Base-by-base conservation (phyloP, 2,888 invertebrate genomes). In the Cepaea hortensis region DNA sequence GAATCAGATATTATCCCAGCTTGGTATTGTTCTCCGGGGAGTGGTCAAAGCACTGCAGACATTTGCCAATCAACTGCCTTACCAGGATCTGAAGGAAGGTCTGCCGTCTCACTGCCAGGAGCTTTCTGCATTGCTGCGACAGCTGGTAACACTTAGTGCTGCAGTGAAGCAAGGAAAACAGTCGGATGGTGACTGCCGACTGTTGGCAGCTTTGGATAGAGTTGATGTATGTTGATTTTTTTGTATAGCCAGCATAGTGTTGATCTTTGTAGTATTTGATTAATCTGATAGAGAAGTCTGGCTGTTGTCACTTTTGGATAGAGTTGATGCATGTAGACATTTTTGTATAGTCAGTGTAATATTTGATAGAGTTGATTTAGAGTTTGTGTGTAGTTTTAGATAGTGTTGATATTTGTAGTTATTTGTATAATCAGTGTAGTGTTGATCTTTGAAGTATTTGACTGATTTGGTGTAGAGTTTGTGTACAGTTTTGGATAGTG, bases 21-120 rank as follows among this genome's bases (percentile, higher is more conserved):
- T 93, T 81, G 91, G 91, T 6, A 92, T 92, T 13, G 91, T 92
- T 23, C 92, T 93, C 85, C 88, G 93, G 23, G 93, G 92, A 7
- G 92, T 92, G 7, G 91, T 92, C n/a, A 87, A 92, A 80, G 91
- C 92, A 0, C 90, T 94, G n/a, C 93, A 93, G 89, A 89, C 91
- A n/a, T 93, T 93, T 84, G 91, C 92, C 1, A 91, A 90, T 68
- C 91, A 92, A 81, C 90, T 94, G 9, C 92, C 93, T 4, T 89
- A 90, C 81, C 91, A 92, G 68, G 91, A 91, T 79, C 87, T 92
- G n/a, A 88, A 89, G 11, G 84, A 88, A 68, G 93, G 93, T 50
- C 90, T 93, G 5, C 93, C 93, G 1, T 84, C 91, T 18, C 89
- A 90, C 61, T 93, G 92, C 89, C 90, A 90, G 72, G 93, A 93